These are phyloP conservation scores for Punctoribates punctum DNA, from an alignment of 2,888 invertebrate species.

Conservation along the genomic window DNA sequence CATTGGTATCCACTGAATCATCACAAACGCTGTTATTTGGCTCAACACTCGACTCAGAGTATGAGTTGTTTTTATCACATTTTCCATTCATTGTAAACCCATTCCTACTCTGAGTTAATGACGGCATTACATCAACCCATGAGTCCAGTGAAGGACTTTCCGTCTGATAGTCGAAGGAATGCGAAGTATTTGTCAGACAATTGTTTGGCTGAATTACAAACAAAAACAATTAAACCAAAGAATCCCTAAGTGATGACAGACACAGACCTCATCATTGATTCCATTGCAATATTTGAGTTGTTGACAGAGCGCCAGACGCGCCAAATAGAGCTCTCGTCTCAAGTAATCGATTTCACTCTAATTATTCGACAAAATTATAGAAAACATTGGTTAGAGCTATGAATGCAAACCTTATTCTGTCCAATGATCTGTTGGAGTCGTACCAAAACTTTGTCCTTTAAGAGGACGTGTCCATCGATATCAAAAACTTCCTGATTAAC, in stretches of 20 bases:
- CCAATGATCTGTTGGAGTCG: neutral
- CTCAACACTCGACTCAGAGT: neutral
- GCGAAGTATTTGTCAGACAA: too few species aligned
- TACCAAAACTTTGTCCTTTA: constrained; percentile 62
- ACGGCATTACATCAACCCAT: constrained; percentile 20
- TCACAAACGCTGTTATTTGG: neutral
- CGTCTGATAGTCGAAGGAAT: too few species aligned
- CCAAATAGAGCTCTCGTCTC: neutral
- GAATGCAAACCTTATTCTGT: constrained; percentile 11
- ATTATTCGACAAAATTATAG: neutral
- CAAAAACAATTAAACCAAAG: too few species aligned
- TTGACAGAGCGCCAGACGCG: constrained; percentile 14
- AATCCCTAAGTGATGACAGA: neutral
- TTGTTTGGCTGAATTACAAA: too few species aligned
- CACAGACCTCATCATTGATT: constrained; percentile 13
- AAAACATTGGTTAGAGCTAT: neutral
- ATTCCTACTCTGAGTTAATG: neutral
- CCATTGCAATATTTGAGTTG: constrained; percentile 21
- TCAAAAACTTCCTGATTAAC: constrained; percentile 55
- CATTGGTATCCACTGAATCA: neutral
- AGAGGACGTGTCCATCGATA: constrained; percentile 69
- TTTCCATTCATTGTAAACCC: neutral
- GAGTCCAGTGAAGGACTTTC: neutral
- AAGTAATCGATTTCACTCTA: constrained; percentile 26
- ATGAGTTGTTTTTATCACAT: constrained; percentile 20